Conservation (phyloP, 1,140 invertebrate genomes). For the Trypoxylus dichotomus region DNA sequence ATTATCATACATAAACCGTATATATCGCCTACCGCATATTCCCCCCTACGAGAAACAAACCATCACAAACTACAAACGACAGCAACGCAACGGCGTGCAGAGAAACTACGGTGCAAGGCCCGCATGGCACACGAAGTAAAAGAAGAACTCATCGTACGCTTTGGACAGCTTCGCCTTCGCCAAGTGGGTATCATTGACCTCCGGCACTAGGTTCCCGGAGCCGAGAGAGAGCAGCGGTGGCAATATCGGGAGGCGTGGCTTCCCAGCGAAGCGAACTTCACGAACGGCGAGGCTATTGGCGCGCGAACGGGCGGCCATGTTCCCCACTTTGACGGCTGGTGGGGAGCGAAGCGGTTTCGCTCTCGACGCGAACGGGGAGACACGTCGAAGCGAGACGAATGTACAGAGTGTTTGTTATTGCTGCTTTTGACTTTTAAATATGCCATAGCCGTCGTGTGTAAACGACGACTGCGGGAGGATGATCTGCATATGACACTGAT, state of each 20-base stretch:
- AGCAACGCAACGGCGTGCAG: not conserved
- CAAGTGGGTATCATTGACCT: slow-evolving; percentile 10
- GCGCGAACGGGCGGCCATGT: not conserved
- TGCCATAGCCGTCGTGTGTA: not conserved
- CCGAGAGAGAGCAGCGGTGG: not conserved
- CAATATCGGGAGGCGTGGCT: not conserved
- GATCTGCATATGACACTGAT: slow-evolving; percentile 17
- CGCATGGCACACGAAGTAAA: slow-evolving; percentile 13
- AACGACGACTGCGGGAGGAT: not conserved
- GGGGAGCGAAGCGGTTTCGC: not conserved
- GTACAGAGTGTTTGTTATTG: slow-evolving; percentile 22
- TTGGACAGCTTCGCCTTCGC: slow-evolving; percentile 11
- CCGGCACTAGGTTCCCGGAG: not conserved
- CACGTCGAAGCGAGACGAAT: not conserved
- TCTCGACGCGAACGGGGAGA: not conserved
- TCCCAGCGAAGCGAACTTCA: not conserved
- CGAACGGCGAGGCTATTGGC: not conserved
- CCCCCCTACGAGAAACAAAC: not conserved
- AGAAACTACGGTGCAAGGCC: not conserved
- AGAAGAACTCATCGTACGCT: not conserved
- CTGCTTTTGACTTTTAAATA: slow-evolving; percentile 21
- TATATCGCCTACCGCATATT: not conserved
- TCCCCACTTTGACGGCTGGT: slow-evolving; percentile 7
- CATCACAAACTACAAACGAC: not conserved
- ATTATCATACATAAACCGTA: not conserved